Evolutionary conservation across 2,113 vertebrate species (phyloP).

Genomic region (Passer montanus): DNA sequence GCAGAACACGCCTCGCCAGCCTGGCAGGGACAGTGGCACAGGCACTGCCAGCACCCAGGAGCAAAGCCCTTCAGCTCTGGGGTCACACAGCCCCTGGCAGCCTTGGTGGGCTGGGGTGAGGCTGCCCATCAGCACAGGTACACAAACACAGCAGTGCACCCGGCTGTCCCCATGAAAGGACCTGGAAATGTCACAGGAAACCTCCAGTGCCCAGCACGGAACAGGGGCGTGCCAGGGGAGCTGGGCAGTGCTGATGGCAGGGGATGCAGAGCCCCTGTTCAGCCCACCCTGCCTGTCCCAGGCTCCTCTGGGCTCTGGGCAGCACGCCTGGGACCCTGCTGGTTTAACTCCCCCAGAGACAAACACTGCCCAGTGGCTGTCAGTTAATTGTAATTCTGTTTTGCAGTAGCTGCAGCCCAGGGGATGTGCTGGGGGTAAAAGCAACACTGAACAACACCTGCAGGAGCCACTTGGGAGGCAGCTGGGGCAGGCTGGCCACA

Average conservation of each 20-base stretch:
- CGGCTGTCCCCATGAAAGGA: not conserved
- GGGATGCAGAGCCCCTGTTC: not conserved
- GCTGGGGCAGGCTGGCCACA: not conserved
- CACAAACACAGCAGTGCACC: not conserved
- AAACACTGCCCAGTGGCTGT: not conserved
- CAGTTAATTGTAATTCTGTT: not conserved
- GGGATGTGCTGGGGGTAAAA: not conserved
- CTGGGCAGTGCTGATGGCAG: not conserved
- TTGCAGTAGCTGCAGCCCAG: not conserved
- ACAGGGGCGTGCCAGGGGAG: not conserved
- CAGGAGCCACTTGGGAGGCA: not conserved
- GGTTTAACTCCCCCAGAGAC: not conserved
- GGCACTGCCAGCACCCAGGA: not conserved
- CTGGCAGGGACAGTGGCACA: not conserved
- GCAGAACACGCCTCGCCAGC: not conserved
- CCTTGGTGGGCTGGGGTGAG: not conserved
- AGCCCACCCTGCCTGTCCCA: not conserved
- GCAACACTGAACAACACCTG: not conserved
- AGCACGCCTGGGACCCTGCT: not conserved
- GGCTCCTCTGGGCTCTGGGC: not conserved
- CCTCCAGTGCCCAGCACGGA: fast-evolving
- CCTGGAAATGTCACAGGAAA: not conserved
- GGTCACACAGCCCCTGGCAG: not conserved
- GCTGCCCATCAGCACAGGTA: not conserved
- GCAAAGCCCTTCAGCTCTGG: not conserved